Percentiles rank a stretch among this genome's conserved stretches.
Conservation (phyloP, 2,888 invertebrate genomes). For the Spialia ferax region DNA sequence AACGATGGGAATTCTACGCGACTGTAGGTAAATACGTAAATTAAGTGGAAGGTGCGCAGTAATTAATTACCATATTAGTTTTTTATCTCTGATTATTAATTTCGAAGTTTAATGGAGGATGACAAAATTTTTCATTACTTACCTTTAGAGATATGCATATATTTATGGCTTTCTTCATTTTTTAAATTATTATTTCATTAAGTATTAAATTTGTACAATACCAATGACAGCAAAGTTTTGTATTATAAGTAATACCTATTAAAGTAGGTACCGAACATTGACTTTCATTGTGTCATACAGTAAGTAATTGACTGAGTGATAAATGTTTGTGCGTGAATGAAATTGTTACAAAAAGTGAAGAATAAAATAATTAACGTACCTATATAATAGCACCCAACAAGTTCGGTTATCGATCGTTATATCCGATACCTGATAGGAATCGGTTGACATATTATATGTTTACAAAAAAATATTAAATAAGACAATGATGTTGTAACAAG, state of each 20-base stretch:
- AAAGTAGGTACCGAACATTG: neutral
- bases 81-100: neutral
- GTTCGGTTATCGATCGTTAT: neutral
- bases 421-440: constrained; percentile 10
- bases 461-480: constrained; percentile 40
- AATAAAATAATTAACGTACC: constrained; percentile 2
- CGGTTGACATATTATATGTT: neutral
- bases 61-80: constrained; percentile 27
- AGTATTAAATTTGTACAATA: too few species aligned
- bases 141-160: too few species aligned
- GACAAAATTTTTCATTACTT: constrained; percentile 6
- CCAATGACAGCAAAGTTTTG: neutral
- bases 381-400: neutral
- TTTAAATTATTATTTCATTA: too few species aligned
- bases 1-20: constrained; percentile 1
- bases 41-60: constrained; percentile 5
- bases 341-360: neutral
- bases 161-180: neutral
- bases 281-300: neutral
- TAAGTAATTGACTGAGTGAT: neutral
- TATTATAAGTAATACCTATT: too few species aligned
- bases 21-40: constrained; percentile 13
- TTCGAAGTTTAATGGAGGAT: constrained; percentile 2
- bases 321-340: neutral
- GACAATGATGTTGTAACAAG: constrained; percentile 59